Conservation (phyloP, 2,888 invertebrate species). For the Aleiodes testaceus region DNA sequence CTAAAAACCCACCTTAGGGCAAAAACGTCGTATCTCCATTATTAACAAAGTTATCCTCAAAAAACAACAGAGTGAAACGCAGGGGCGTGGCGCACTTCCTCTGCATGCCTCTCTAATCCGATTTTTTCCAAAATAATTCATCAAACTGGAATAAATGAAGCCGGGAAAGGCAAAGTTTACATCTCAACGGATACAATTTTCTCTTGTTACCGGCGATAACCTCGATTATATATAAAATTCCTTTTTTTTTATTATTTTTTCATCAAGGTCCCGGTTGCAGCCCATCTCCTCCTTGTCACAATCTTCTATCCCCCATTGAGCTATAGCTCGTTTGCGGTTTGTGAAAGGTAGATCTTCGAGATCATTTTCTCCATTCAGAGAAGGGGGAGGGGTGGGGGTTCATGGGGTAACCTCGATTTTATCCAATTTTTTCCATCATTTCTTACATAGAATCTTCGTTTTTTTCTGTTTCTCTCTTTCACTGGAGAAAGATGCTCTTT, state of each 20-base stretch:
- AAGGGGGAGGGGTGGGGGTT: constrained; percentile 6
- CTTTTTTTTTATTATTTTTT: constrained; percentile 10
- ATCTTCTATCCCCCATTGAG: constrained; percentile 43
- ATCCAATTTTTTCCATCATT: constrained; percentile 34
- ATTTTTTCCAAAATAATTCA: no score
- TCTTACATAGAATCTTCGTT: constrained; percentile 25
- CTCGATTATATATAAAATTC: constrained; percentile 39
- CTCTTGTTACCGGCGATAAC: constrained; percentile 50
- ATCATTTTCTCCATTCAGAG: constrained; percentile 38
- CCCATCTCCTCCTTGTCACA: constrained; percentile 39
- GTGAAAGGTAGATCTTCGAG: constrained; percentile 46
- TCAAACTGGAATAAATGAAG: constrained; percentile 33
- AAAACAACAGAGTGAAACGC: no score
- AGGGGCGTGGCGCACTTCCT: constrained; percentile 15
- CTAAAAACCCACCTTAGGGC: no score
- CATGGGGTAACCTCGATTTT: constrained; percentile 46
- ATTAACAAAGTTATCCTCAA: no score
- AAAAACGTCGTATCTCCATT: no score
- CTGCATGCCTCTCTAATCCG: neutral
- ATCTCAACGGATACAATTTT: constrained; percentile 45
- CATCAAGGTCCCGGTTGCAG: constrained; percentile 41
- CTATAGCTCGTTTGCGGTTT: constrained; percentile 42
- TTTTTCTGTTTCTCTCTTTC: constrained; percentile 40
- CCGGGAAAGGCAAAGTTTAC: constrained; percentile 41
- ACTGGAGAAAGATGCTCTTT: neutral